Evolutionary conservation across 2,888 invertebrate species (phyloP).

Genomic region (Oscheius onirici): DNA sequence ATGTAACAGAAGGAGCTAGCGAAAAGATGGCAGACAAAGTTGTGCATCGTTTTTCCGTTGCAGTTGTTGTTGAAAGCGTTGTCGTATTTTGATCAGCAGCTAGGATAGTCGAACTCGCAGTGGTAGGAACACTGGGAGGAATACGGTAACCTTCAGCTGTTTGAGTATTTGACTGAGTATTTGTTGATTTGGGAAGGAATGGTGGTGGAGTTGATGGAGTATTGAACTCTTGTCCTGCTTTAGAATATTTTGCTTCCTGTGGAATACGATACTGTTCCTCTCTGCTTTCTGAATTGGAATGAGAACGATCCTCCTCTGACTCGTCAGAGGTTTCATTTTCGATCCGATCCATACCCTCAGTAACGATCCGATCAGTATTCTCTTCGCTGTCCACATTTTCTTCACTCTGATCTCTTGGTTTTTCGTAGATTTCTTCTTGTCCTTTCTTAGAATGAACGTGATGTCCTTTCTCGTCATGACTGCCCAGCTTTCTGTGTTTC

Average conservation of each 20-base stretch:
- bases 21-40: too few species aligned
- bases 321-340: background rate
- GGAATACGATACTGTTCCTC: background rate
- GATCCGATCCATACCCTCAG: background rate
- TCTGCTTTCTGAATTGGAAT: background rate
- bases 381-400: conserved; percentile 2
- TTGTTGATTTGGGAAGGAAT: too few species aligned
- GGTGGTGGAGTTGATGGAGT: too few species aligned
- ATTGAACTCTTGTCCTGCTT: background rate
- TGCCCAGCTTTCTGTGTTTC: background rate
- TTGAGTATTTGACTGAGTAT: too few species aligned
- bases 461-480: background rate
- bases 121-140: too few species aligned
- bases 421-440: background rate
- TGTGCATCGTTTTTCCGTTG: too few species aligned
- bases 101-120: too few species aligned
- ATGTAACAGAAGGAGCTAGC: too few species aligned
- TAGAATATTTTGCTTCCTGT: background rate
- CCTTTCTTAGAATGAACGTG: background rate
- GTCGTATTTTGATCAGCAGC: too few species aligned
- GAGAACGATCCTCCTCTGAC: background rate
- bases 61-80: too few species aligned
- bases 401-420: background rate
- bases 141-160: too few species aligned
- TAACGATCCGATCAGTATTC: background rate